These are phyloP conservation scores for Atta colombica DNA, from an alignment of 1,140 invertebrate genomes.

Conservation along the genomic window DNA sequence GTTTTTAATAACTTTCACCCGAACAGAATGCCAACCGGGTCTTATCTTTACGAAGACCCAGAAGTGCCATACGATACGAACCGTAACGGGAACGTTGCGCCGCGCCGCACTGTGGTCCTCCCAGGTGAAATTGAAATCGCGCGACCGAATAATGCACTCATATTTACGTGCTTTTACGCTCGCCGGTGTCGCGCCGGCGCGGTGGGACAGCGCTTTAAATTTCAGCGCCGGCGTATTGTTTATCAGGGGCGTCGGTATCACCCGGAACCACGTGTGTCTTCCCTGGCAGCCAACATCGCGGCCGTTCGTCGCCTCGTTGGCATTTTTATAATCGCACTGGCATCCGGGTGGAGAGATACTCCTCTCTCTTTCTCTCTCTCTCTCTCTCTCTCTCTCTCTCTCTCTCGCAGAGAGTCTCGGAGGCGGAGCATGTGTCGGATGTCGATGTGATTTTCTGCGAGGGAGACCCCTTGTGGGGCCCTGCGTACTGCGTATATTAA, in stretches of 20 bases:
- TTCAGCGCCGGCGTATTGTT: conserved; percentile 27
- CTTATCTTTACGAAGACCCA: conserved; percentile 67
- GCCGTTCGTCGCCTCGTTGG: neutral
- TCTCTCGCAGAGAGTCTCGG: neutral
- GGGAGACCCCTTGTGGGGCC: neutral
- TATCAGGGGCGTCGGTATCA: conserved; percentile 41
- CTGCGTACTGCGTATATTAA: conserved; percentile 36
- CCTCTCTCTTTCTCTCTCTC: too few species aligned
- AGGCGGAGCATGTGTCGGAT: neutral
- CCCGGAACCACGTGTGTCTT: conserved; percentile 39
- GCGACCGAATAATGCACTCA: conserved; percentile 61
- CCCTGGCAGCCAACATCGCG: neutral
- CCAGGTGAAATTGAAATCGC: conserved; percentile 73
- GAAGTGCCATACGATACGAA: conserved; percentile 59
- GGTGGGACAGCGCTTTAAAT: neutral
- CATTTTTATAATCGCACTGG: conserved; percentile 30
- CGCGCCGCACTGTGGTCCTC: neutral
- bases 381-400: neutral
- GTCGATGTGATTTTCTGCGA: conserved; percentile 39
- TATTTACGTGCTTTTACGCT: conserved; percentile 42
- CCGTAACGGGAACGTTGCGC: conserved; percentile 67
- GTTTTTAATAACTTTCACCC: conserved; percentile 76
- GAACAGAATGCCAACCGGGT: conserved; percentile 28
- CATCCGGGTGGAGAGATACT: conserved; percentile 21
- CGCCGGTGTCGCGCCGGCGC: neutral